These are phyloP conservation scores for Hedya salicella DNA, from an alignment of 2,888 invertebrate species.

Conservation along the genomic window DNA sequence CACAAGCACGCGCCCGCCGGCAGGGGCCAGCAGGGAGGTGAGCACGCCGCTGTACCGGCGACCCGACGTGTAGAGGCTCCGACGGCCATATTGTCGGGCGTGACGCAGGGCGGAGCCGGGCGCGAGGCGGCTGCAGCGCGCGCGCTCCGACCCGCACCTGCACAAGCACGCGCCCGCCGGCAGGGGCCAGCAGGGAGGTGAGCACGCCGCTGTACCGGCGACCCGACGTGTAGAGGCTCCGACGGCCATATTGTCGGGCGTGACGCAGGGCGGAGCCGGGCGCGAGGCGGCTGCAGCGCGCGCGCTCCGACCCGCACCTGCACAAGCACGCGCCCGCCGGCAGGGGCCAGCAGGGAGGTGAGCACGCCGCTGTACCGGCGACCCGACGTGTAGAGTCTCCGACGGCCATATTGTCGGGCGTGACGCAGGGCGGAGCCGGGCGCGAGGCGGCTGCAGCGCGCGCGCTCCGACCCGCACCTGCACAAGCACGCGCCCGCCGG, in stretches of 20 bases:
- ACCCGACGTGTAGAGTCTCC: no score
- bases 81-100: no score
- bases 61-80: no score
- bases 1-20: constrained; percentile 56
- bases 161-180: constrained; percentile 56
- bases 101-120: constrained; percentile 59
- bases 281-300: constrained; percentile 70
- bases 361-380: no score
- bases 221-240: no score
- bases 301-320: constrained; percentile 78
- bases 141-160: constrained; percentile 78
- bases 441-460: constrained; percentile 70
- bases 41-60: no score
- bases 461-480: constrained; percentile 78
- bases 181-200: constrained; percentile 50
- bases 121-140: constrained; percentile 70
- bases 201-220: no score
- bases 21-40: constrained; percentile 50
- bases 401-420: no score
- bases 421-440: no score
- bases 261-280: constrained; percentile 59
- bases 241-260: no score
- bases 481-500: constrained; percentile 56
- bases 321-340: constrained; percentile 56
- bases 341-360: constrained; percentile 50